phyloP scores from a whole-genome alignment of 2,113 vertebrate genomes.

The Geococcyx californianus region DNA sequence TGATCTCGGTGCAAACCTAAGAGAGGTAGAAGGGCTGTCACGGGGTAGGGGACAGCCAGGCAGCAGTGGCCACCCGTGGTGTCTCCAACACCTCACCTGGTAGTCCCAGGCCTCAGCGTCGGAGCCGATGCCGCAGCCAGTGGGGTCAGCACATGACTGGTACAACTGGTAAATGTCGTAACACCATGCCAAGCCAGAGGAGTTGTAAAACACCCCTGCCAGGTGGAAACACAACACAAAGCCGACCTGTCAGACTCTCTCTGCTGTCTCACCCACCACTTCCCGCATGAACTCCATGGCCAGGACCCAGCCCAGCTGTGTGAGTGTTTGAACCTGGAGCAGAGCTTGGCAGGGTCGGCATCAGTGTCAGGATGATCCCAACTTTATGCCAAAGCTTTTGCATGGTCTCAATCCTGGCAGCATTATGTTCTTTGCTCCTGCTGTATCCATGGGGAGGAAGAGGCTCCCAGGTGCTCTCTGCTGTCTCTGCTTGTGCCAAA shows the following conservation, averaged over 20 bases:
- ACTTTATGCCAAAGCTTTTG: not conserved
- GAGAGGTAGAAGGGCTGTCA: not conserved
- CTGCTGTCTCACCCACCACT: not conserved
- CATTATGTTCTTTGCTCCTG: not conserved
- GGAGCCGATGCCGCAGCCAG: slow-evolving; percentile 83
- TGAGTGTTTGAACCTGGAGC: not conserved
- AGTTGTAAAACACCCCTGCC: slow-evolving; percentile 90
- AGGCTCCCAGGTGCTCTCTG: not conserved
- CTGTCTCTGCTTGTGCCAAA: not conserved
- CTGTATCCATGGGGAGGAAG: not conserved
- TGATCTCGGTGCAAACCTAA: slow-evolving; percentile 92
- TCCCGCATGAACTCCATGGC: accelerated
- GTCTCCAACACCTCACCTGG: slow-evolving; percentile 75
- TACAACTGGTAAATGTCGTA: slow-evolving; percentile 83
- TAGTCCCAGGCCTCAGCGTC: slow-evolving; percentile 92
- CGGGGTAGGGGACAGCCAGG: accelerated
- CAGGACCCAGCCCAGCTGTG: not conserved
- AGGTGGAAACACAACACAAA: not conserved
- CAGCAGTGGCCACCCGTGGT: not conserved
- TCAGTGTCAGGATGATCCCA: not conserved
- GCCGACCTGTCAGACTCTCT: not conserved
- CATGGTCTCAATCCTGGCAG: not conserved
- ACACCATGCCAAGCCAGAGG: slow-evolving; percentile 74
- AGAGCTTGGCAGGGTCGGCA: not conserved
- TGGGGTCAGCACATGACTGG: slow-evolving; percentile 87